Evolutionary conservation across 2,797 vertebrate genomes (phyloP).

Genomic region (Silurus lanzhouensis): DNA sequence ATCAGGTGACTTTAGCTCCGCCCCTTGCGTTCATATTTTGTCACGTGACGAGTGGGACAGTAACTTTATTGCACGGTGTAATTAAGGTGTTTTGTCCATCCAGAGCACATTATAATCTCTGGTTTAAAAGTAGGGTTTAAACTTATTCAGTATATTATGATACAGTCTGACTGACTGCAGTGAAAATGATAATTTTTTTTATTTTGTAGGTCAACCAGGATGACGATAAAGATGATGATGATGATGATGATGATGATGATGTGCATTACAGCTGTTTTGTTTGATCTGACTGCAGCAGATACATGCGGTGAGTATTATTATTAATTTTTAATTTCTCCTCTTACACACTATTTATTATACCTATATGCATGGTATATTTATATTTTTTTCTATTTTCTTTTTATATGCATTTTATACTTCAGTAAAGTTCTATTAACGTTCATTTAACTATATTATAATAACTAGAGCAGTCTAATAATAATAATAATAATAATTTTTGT

Average conservation of each 20-base stretch:
- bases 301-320: slow-evolving; percentile 63
- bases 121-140: no score
- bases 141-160: no score
- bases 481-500: background rate
- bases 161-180: background rate
- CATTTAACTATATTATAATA: background rate
- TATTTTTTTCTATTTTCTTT: no score
- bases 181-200: background rate
- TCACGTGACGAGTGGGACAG: background rate
- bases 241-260: slow-evolving; percentile 25
- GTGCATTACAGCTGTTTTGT: slow-evolving; percentile 58
- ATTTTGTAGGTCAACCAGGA: slow-evolving; percentile 59
- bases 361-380: no score
- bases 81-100: background rate
- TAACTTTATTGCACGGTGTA: background rate
- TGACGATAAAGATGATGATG: slow-evolving; percentile 52
- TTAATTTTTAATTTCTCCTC: background rate
- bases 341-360: background rate
- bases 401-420: background rate
- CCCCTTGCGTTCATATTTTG: background rate
- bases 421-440: background rate
- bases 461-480: background rate
- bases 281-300: slow-evolving; percentile 61
- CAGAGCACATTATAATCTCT: no score
- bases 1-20: background rate